Base-by-base conservation (phyloP, 2,888 invertebrate genomes). In the Sarcophaga subvicina region DNA sequence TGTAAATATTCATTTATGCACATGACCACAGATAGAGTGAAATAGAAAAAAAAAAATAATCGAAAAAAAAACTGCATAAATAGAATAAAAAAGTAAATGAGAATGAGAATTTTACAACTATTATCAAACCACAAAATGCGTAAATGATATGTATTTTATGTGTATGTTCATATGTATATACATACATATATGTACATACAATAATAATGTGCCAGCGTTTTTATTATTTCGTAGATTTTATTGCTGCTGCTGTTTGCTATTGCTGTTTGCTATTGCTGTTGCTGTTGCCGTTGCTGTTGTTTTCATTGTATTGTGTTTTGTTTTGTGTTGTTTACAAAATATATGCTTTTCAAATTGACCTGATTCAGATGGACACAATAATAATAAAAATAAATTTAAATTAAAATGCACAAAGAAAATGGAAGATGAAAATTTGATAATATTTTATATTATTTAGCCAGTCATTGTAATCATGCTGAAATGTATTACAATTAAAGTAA, bases 1-100 rank as follows among this genome's bases (percentile, higher is more conserved):
- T 86, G 86, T 86, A 86, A 86, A 81, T 86, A 86, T 86, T 81
- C 86, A 86, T 86, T 87, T 87, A 84, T 81, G 87, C 87, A 81
- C 87, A 84, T 76, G 81, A 87, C 87, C 87, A 81, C 84, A 84
- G 79, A 60, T 81, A 75, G 69, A 60, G 60, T 71, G 67, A 62
- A 78, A 83, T 60, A 37, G 37, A 37, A 37, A 37, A 37, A 37
- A 8, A 37, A 27, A 37, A 37, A 37, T 27, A 27, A 27, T 27
- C 27, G 27, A 37, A 37, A 37, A 37, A 10, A 37, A 67, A 60
- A 47, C 22, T 14, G 4, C 49, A 62, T 22, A 67, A 76, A 75
- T 22, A 27, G 47, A 45, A 85, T 14, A 59, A 77, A 8, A 37
- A 37, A 37, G 10, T 10, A 37, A 37, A 37, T 37, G 37, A 64